These are phyloP conservation scores for Zhuqinia jingwanae DNA, from an alignment of 2,888 invertebrate genomes.

Conservation along the genomic window DNA sequence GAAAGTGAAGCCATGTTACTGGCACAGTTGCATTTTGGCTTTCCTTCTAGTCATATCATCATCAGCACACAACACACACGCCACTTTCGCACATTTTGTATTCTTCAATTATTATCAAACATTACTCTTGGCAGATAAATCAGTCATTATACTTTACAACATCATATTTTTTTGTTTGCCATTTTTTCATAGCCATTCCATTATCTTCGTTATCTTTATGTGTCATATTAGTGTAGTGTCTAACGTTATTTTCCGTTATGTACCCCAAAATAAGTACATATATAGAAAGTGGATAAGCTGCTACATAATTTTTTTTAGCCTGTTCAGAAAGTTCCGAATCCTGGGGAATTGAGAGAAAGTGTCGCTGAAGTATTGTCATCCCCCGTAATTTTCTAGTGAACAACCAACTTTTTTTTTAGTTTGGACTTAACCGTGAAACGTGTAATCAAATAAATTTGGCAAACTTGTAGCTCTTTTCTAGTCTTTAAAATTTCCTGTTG, in stretches of 20 bases:
- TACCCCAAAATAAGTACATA: too few species aligned
- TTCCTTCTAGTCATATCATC: slow-evolving; percentile 58
- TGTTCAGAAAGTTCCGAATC: too few species aligned
- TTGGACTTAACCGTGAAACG: too few species aligned
- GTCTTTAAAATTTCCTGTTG: neutral
- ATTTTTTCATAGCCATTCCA: slow-evolving; percentile 17
- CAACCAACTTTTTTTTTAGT: too few species aligned
- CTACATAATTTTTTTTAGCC: too few species aligned
- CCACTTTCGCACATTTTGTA: neutral
- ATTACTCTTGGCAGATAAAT: neutral
- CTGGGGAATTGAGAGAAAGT: too few species aligned
- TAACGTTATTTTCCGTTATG: too few species aligned
- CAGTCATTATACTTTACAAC: neutral
- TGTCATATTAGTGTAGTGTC: too few species aligned
- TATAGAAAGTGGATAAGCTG: too few species aligned
- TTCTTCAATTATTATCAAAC: neutral
- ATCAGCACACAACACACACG: neutral
- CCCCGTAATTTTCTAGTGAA: too few species aligned
- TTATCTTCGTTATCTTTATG: neutral
- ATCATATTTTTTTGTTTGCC: slow-evolving; percentile 10
- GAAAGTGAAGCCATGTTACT: slow-evolving; percentile 1
- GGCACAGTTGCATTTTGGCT: slow-evolving; percentile 63
- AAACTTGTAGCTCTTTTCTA: neutral
- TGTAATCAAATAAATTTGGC: too few species aligned
- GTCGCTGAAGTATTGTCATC: too few species aligned